Evolutionary conservation across 2,888 invertebrate species (phyloP), one percentile per base, ranked within the genome.

Genomic region (Lepidonotus clava): DNA sequence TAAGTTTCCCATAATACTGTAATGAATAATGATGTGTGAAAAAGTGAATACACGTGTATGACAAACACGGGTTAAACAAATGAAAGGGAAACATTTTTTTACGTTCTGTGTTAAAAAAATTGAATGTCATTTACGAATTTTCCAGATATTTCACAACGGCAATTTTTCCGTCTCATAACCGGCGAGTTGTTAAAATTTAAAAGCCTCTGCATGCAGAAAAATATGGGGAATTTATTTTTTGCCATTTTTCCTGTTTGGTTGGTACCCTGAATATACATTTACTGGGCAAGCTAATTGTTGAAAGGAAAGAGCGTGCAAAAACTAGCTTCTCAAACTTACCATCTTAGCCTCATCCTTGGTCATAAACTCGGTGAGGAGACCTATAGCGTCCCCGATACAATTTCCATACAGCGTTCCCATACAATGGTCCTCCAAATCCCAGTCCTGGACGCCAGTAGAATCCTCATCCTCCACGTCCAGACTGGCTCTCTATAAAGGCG

Each of bases 341-440:
- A 90, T 91, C 88, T 91, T 91, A 11, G 92, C 90, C 85, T 92
- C 91, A 32, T 91, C 90, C 85, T 90, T 92, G 24, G 89, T 90
- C 76, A 93, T 88, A 34, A 91, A 90, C 87, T 93, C 93, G 41
- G 93, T 92, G 32, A 93, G 88, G 38, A 93, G 88, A 11, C 93
- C 93, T 66, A 93, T 89, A 38, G 93, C 93, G 91, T 93, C 93
- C n/a, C 93, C 93, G 76, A 91, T 89, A 89, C 92, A 92, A 80
- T 93, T 92, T 0, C 93, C 93, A 84, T 87, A 88, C 24, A 88
- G 71, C 21, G 86, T 71, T 14, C 83, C 88, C 36, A 32, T 21
- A 4, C 87, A 71, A 4, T 83, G 80, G 46, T 85, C 85, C 41
- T 88, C 86, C 85, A 46, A 24, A 8, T 86, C 80, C 71, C 66